Percentiles rank a stretch among this genome's conserved stretches.
Evolutionary conservation across 37 sponge, comb jelly and placozoan species (phyloP).

Genomic region (Beroe ovata): DNA sequence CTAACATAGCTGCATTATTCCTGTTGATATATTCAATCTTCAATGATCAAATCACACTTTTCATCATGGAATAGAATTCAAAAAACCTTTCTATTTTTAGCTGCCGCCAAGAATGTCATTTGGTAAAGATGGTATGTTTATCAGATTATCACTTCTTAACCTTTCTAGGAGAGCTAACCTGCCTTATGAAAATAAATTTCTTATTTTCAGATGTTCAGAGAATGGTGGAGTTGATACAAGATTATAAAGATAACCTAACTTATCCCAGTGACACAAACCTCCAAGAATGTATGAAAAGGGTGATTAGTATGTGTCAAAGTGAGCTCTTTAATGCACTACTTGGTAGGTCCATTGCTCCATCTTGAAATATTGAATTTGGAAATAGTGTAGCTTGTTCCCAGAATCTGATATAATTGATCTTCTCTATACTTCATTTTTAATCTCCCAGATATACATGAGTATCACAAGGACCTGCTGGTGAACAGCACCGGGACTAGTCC

Average conservation of each 20-base stretch:
- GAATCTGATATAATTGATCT: too few species aligned
- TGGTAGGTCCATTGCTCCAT: too few species aligned
- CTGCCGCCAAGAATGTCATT: background rate
- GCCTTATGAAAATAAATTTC: too few species aligned
- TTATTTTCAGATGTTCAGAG: conserved; percentile 22
- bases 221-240: conserved; percentile 42
- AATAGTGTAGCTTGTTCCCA: too few species aligned
- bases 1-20: too few species aligned
- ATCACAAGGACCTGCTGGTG: conserved; percentile 37
- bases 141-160: background rate
- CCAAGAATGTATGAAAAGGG: conserved; percentile 78
- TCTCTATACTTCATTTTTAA: too few species aligned
- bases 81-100: too few species aligned
- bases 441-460: conserved; percentile 51
- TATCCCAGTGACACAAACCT: conserved; percentile 72
- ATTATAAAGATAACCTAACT: conserved; percentile 47
- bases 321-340: conserved; percentile 94
- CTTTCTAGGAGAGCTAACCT: background rate
- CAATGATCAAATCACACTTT: too few species aligned
- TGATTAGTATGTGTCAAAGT: conserved; percentile 87
- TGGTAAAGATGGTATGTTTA: background rate
- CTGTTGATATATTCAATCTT: too few species aligned
- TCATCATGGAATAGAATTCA: too few species aligned
- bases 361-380: too few species aligned
- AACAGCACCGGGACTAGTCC: background rate